Evolutionary conservation across 2,113 vertebrate species (phyloP).

Genomic region (Chionis minor): DNA sequence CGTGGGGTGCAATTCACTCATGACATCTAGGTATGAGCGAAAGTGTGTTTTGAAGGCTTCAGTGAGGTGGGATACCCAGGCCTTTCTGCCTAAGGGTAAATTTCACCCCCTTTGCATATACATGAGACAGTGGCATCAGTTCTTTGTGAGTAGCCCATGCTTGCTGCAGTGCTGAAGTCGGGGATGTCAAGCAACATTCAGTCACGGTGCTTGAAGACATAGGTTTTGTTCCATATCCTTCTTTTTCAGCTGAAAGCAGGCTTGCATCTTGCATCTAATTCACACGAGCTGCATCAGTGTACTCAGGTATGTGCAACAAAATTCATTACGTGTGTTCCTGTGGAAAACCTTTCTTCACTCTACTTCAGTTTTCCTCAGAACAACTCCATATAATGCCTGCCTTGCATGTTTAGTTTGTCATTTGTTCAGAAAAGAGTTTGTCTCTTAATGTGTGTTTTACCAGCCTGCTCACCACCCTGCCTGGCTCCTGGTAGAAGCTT

Average conservation of each 20-base stretch:
- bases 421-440: not conserved
- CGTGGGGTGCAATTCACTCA: not conserved
- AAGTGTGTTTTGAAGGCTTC: not conserved
- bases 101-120: not conserved
- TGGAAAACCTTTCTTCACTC: not conserved
- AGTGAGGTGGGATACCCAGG: not conserved
- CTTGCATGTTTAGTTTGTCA: not conserved
- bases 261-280: not conserved
- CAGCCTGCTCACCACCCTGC: not conserved
- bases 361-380: not conserved
- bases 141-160: not conserved
- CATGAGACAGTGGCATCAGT: not conserved
- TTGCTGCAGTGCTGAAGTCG: not conserved
- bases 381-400: not conserved
- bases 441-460: not conserved
- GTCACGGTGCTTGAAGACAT: not conserved
- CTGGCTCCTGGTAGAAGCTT: not conserved
- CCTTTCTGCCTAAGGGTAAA: not conserved
- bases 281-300: not conserved
- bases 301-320: not conserved
- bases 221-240: not conserved
- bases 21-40: rapidly evolving
- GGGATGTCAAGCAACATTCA: not conserved
- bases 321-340: not conserved
- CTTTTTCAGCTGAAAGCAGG: not conserved